Percentiles rank a stretch among this genome's conserved stretches.
phyloP scores from a whole-genome alignment of 1,140 invertebrate genomes.

The Drosophila pseudoobscura region DNA sequence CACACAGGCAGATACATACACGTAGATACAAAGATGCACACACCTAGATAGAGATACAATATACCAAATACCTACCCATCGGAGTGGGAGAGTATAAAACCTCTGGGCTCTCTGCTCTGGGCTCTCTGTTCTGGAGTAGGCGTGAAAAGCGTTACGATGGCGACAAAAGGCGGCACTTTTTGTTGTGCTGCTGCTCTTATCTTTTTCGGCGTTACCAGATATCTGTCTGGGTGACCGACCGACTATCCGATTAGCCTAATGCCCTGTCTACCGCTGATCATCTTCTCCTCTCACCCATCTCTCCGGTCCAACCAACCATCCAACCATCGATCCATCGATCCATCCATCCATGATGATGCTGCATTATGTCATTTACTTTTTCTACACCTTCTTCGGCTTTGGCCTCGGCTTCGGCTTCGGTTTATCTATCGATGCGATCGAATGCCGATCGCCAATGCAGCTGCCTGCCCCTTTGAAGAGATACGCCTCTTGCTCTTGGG shows the following conservation, averaged over 20 bases:
- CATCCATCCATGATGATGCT: constrained; percentile 61
- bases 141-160: constrained; percentile 75
- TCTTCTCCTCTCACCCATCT: too few relatives aligned
- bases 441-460: constrained; percentile 52
- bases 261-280: constrained; percentile 39
- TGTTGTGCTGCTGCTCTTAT: constrained; percentile 34
- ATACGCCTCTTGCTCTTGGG: constrained; percentile 17
- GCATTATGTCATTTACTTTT: constrained; percentile 80
- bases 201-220: constrained; percentile 23
- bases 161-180: constrained; percentile 65
- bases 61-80: too few relatives aligned
- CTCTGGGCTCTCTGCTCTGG: constrained; percentile 1
- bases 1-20: constrained; percentile 19
- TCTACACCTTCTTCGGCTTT: constrained; percentile 61
- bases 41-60: constrained; percentile 2
- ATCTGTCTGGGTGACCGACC: constrained; percentile 33
- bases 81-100: background rate
- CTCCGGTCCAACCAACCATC: background rate
- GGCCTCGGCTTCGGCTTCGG: constrained; percentile 4
- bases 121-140: constrained; percentile 40
- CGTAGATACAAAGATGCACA: constrained; percentile 8
- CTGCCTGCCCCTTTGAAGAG: constrained; percentile 53
- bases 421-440: constrained; percentile 52
- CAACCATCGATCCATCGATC: constrained; percentile 4
- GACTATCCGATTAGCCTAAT: constrained; percentile 79